Conservation (phyloP, 2,797 vertebrate genomes). For the Dermochelys coriacea region DNA sequence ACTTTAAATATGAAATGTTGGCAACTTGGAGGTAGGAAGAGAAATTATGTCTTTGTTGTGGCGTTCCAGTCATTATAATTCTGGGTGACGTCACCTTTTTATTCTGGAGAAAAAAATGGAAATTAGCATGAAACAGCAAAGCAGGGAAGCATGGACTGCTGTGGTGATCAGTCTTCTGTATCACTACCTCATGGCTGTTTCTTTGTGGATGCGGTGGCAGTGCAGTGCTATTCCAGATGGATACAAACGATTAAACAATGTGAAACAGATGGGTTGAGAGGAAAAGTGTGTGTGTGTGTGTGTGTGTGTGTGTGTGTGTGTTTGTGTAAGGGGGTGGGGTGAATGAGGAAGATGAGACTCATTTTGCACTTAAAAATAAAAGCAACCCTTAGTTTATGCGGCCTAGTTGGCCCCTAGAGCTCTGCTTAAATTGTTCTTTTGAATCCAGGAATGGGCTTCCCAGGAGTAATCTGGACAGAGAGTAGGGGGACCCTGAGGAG, state of each 20-base stretch:
- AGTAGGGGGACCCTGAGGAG: conserved; percentile 2
- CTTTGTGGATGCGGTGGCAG: conserved; percentile 41
- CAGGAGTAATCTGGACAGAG: conserved; percentile 38
- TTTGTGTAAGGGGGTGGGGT: not conserved
- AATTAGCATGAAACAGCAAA: conserved; percentile 51
- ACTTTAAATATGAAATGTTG: conserved; percentile 58
- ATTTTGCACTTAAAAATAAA: conserved; percentile 54
- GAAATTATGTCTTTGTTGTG: conserved; percentile 66
- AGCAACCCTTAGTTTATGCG: not conserved
- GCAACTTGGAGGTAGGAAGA: conserved; percentile 43
- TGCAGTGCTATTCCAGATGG: conserved; percentile 63
- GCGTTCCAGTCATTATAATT: conserved; percentile 54
- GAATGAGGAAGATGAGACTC: conserved; percentile 29
- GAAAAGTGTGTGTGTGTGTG: not conserved
- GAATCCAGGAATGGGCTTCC: conserved; percentile 58
- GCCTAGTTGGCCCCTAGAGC: conserved; percentile 43
- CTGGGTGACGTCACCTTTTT: conserved; percentile 69
- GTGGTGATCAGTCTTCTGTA: conserved; percentile 59
- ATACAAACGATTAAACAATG: conserved; percentile 55
- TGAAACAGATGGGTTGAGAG: conserved; percentile 46
- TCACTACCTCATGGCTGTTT: conserved; percentile 68
- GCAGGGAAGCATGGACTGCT: conserved; percentile 38
- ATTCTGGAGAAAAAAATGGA: conserved; percentile 66
- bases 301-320: too few species aligned
- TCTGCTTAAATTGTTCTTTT: conserved; percentile 58